Base-by-base conservation (phyloP, 2,888 invertebrate genomes). In the Tortricodes alternella region DNA sequence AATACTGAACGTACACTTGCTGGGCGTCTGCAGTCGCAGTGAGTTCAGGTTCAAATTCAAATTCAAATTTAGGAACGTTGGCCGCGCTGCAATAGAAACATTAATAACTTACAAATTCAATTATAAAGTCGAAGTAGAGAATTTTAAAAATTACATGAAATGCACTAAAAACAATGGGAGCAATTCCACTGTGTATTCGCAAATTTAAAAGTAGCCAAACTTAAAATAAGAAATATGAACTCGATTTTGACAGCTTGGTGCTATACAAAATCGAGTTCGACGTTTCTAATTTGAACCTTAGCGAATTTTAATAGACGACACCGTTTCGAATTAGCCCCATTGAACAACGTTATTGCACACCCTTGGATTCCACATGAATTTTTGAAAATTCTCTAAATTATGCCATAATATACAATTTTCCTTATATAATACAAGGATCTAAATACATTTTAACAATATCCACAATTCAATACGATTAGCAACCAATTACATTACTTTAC, bases 31-130 rank as follows among this genome's bases (percentile, higher is more conserved):
- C 83, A 96, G 95, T 91, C 96, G 94, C 92, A 96, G 93, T 80
- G 96, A 94, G 93, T 97, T 97, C 92, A 96, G 94, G 93, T 96
- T 97, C 93, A 97, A 93, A 93, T 96, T 97, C 93, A 97, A 93
- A 93, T 96, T 97, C 93, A 98, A 96, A 94, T 98, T 98, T 92
- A 98, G 95, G 94, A 98, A 98, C 89, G 98, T 98, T 85, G 98
- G 98, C 81, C 98, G 96, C 91, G 98, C 98, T 98, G 98, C 93
- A 95, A 95, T 91, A 86, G 77, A 90, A 85, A 89, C 66, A 68
- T 80, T 75, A 39, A 48, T 16, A 19, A 38, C 53, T 46, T 29
- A 35, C 46, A 35, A 13, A 1, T 16, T 11, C 13, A 11, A 16
- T 16, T 5, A 34, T 13, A 11, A 8, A n/a, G 23, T 18, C 16